Base-by-base conservation (phyloP, 2,888 invertebrate species). In the Isotomurus palustris region DNA sequence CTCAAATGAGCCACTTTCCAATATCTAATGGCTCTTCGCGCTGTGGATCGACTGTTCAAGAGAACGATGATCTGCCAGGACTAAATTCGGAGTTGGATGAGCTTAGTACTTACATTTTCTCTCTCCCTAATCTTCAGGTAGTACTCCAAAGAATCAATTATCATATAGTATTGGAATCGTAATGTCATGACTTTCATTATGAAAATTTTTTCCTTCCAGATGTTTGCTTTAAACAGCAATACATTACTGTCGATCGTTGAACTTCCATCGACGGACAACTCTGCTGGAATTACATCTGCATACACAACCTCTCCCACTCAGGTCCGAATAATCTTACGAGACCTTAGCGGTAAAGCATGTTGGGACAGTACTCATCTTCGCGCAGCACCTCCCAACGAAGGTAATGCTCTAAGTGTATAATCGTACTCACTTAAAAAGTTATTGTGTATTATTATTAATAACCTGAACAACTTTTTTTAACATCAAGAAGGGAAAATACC, bases 361-460 rank as follows among this genome's bases (percentile, higher is more conserved):
- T 96, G 96, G 95, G 95, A 96, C 77, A 91, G 91, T 36, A 89
- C 92, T 1, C 88, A 93, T 58, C 79, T 96, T 1, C 91, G 91
- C 76, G 75, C 71, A 8, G 1, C 54, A 28, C 53, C 54, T 17
- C 24, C 55, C 17, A 43, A 48, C 19, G 44, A 45, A 24, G 35
- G 35, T 19, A 41, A 47, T 40, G 19, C 6, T n/a, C n/a, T n/a
- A n/a, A n/a, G n/a, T n/a, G n/a, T n/a, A n/a, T n/a, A n/a, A n/a
- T n/a, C n/a, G n/a, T n/a, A n/a, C n/a, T n/a, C n/a, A n/a, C n/a
- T n/a, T n/a, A n/a, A n/a, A n/a, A n/a, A n/a, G n/a, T n/a, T n/a
- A n/a, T n/a, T n/a, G n/a, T n/a, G n/a, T n/a, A n/a, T n/a, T n/a
- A n/a, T n/a, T n/a, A n/a, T n/a, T n/a, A n/a, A n/a, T n/a, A n/a